Base-by-base conservation (phyloP, 2,113 vertebrate genomes). In the Hemiscyllium ocellatum region DNA sequence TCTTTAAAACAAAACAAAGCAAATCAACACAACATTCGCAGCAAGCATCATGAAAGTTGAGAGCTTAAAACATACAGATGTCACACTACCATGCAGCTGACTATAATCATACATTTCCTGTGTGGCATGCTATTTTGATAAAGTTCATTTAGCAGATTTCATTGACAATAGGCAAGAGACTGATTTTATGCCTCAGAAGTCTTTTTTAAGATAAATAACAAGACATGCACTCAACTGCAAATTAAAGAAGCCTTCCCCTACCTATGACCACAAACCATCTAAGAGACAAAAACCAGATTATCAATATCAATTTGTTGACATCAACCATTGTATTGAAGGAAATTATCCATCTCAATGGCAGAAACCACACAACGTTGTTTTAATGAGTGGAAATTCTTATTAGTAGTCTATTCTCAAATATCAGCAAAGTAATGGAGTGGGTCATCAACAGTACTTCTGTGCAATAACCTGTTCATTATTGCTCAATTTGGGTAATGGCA, bases 291-390 rank as follows among this genome's bases (percentile, higher is more conserved):
- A 52, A 61, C 52, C 8, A 66, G 89, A 83, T 37, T n/a, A 93
- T 33, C 37, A 22, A 42, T 19, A 65, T 90, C 56, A 66, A 66
- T 37, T 37, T 66, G n/a, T 47, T 93, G 61, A 33, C 22, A 37
- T n/a, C 33, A 61, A 93, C 33, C 61, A 66, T 66, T 93, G 37
- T 93, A 33, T n/a, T 91, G 89, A 93, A 93, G 61, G 61, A 93
- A 93, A 93, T 93, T 68, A 93, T 93, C 56, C 33, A 93, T 93
- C 89, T 66, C 89, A 66, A 42, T 66, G 61, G n/a, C 61, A 93
- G 61, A 93, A 93, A 68, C 56, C 19, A 93, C 61, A 65, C 19
- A 33, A n/a, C 61, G 22, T 93, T 93, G 89, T 33, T 42, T 42
- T 93, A 66, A 93, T 93, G 89, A 17, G n/a, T 66, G 37, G 89